Conservation (phyloP, 2,113 vertebrate genomes). For the Malurus alboscapulatus region DNA sequence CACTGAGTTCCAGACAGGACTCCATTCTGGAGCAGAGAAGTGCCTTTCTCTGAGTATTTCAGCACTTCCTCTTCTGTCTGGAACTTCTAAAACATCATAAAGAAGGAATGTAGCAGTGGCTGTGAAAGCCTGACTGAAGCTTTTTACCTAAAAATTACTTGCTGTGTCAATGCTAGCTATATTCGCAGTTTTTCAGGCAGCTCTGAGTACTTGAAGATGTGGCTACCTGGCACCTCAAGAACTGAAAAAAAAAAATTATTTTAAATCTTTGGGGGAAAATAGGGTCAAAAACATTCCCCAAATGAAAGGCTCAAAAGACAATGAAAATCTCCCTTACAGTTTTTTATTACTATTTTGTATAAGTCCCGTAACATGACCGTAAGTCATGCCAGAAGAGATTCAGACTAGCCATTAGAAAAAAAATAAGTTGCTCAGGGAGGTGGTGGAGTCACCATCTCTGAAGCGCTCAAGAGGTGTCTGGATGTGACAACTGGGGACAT, state of each 20-base stretch:
- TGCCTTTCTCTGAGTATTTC: conserved; percentile 21
- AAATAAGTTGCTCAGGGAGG: neutral
- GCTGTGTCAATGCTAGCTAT: neutral
- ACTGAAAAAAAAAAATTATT: neutral
- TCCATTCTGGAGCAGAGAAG: conserved; percentile 25
- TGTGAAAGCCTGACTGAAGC: conserved; percentile 39
- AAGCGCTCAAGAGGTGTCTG: neutral
- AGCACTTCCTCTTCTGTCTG: conserved; percentile 64
- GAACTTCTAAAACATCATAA: conserved; percentile 55
- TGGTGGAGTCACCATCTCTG: neutral
- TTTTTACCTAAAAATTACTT: conserved; percentile 44
- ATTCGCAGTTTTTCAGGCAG: neutral
- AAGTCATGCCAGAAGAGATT: neutral
- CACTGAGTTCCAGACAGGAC: conserved; percentile 10
- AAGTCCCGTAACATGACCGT: neutral
- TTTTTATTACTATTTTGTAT: neutral
- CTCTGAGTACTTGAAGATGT: neutral
- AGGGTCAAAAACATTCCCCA: neutral
- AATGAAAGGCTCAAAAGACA: neutral
- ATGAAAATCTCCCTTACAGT: neutral
- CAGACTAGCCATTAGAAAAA: neutral
- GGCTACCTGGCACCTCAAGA: neutral
- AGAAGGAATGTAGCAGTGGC: conserved; percentile 54
- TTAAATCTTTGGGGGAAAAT: neutral
- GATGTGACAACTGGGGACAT: neutral